Base-by-base conservation (phyloP, 2,797 vertebrate genomes). In the Lutjanus campechanus region DNA sequence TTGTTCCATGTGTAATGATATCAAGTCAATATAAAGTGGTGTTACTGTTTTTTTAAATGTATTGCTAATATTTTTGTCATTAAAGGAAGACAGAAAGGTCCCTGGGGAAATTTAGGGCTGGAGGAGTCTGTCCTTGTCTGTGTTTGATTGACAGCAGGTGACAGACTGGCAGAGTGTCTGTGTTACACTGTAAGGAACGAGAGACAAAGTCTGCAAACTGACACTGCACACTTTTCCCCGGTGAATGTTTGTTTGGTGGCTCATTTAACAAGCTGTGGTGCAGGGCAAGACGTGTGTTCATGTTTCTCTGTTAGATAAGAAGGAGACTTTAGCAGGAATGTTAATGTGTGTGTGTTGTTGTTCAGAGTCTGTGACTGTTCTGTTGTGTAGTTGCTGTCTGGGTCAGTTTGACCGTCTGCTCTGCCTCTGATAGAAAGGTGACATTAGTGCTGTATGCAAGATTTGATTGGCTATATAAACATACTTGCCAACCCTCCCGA, bases 111-210 rank as follows among this genome's bases (percentile, higher is more conserved):
- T 40, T 40, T 67, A 41, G 29, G 1, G 15, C 16, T 29, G 46
- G 15, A 49, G 15, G 6, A 46, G 62, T 1, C 8, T 20, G 11
- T 50, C 7, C 2, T 8, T 7, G 51, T 43, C 19, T 11, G 29
- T 51, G 29, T 36, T 36, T 36, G 51, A 55, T 25, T 69, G 66
- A 44, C 40, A 69, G 65, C 63, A 13, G 64, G 8, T 59, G 16
- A 9, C 10, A 25, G 25, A 29, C 47, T 3, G 25, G 63, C 25
- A 40, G 25, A 12, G 43, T 50, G 46, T 20, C 8, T 36, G 19
- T 41, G 56, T 40, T 60, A 22, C n/a, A 61, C 15, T 3, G 7
- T 44, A 19, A 43, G 15, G 25, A 70, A 49, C 1, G 0, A 47
- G 7, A 60, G 25, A 73, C 60, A 55, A 22, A 51, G 22, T 63